These are phyloP conservation scores for Prionchulus punctatus DNA, from an alignment of 2,888 invertebrate species.

Conservation along the genomic window DNA sequence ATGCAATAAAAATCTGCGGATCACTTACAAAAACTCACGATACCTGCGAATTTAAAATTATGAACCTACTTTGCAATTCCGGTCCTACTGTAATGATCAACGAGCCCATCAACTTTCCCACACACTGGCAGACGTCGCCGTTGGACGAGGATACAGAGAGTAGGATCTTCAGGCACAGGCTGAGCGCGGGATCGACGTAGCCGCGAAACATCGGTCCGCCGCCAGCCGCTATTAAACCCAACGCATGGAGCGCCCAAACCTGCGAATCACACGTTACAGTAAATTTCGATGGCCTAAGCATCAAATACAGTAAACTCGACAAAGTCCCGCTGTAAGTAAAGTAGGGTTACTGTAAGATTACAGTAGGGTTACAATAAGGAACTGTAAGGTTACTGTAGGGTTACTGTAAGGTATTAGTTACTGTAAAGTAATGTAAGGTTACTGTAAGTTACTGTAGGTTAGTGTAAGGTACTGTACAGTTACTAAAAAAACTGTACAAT, in stretches of 20 bases:
- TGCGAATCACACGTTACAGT: no score
- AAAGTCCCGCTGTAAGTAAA: no score
- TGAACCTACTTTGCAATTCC: slow-evolving; percentile 61
- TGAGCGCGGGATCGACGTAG: slow-evolving; percentile 84
- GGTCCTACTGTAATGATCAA: slow-evolving; percentile 95
- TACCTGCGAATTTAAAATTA: background rate
- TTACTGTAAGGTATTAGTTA: no score
- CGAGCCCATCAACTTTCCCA: slow-evolving; percentile 79
- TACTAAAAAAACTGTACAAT: no score
- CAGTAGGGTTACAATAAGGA: no score
- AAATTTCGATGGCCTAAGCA: no score
- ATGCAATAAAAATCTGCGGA: background rate
- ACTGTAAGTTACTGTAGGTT: no score
- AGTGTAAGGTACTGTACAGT: no score
- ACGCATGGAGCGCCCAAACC: slow-evolving; percentile 90
- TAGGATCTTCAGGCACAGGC: slow-evolving; percentile 63
- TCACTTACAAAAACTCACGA: background rate
- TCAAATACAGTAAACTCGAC: no score
- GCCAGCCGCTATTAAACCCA: slow-evolving; percentile 85
- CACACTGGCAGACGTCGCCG: slow-evolving; percentile 23
- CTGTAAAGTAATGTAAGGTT: no score
- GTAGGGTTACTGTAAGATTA: no score
- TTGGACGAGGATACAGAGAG: slow-evolving; percentile 18
- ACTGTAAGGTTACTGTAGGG: no score
- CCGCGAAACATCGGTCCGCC: slow-evolving; percentile 97